Conservation (phyloP, 2,113 vertebrate species). For the Garra rufa region DNA sequence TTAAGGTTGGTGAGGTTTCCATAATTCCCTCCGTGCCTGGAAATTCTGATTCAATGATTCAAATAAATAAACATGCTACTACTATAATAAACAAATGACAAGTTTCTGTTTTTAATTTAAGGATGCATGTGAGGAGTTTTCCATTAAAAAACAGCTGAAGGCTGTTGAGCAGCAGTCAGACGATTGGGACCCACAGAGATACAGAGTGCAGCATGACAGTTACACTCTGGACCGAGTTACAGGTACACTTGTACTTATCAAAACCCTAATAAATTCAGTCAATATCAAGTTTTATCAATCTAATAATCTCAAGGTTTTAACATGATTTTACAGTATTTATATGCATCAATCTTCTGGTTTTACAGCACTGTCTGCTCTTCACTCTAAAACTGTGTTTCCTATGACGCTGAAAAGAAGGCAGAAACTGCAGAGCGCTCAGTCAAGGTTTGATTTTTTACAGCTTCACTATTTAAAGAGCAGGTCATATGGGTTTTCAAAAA, state of each 20-base stretch:
- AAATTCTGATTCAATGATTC: not conserved
- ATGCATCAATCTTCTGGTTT: not conserved
- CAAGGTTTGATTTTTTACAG: no score
- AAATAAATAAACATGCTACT: not conserved
- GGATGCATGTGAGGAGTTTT: conserved; percentile 81
- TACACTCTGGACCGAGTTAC: conserved; percentile 72
- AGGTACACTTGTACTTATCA: conserved; percentile 71
- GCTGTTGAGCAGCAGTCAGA: conserved; percentile 65
- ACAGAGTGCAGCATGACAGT: conserved; percentile 70
- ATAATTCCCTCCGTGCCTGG: not conserved
- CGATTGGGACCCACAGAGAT: conserved; percentile 74
- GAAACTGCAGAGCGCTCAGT: conserved; percentile 79
- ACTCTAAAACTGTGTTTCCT: conserved; percentile 76
- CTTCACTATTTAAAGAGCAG: no score
- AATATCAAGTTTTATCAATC: not conserved
- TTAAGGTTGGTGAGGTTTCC: conserved; percentile 74
- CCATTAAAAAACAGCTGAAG: conserved; percentile 73
- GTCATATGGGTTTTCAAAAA: no score
- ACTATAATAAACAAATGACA: not conserved
- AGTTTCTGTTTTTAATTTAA: conserved; percentile 55
- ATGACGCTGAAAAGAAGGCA: conserved; percentile 78
- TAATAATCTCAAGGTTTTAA: not conserved
- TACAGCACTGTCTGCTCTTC: conserved; percentile 77
- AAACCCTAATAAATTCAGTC: not conserved
- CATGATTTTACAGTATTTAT: not conserved